A percentile compares a stretch with the other conserved stretches of the same genome.
phyloP scores from a whole-genome alignment of 2,113 vertebrate genomes.

The Rattus norvegicus region DNA sequence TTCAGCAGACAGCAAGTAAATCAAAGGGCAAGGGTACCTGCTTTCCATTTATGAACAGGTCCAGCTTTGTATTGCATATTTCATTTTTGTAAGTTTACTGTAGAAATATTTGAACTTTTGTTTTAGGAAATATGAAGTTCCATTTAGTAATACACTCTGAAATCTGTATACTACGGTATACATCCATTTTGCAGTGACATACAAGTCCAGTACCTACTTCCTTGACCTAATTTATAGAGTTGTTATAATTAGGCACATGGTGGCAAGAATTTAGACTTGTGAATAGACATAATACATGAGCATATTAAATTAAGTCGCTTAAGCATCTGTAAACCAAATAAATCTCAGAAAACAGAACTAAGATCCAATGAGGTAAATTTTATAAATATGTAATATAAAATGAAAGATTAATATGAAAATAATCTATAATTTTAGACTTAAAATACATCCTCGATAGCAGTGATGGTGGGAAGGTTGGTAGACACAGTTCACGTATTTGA shows the following conservation, averaged over 20 bases:
- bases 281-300: neutral
- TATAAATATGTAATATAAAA: conserved; percentile 51
- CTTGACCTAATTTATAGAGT: conserved; percentile 28
- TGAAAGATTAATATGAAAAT: conserved; percentile 31
- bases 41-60: neutral
- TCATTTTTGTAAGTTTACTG: conserved; percentile 1
- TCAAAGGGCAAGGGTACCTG: neutral
- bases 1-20: conserved; percentile 55
- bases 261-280: conserved; percentile 36
- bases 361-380: conserved; percentile 25
- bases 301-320: conserved; percentile 21
- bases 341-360: conserved; percentile 40
- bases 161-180: neutral
- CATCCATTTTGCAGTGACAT: neutral
- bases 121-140: conserved; percentile 44
- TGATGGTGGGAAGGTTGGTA: conserved; percentile 15
- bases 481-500: conserved; percentile 6
- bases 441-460: conserved; percentile 55
- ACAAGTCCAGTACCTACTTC: neutral
- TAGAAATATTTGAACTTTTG: conserved; percentile 4
- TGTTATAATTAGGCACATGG: conserved; percentile 4
- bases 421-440: neutral
- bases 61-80: neutral
- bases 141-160: neutral
- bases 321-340: conserved; percentile 18